Base-by-base conservation (phyloP, 2,888 invertebrate species). In the Tetramorium bicarinatum region DNA sequence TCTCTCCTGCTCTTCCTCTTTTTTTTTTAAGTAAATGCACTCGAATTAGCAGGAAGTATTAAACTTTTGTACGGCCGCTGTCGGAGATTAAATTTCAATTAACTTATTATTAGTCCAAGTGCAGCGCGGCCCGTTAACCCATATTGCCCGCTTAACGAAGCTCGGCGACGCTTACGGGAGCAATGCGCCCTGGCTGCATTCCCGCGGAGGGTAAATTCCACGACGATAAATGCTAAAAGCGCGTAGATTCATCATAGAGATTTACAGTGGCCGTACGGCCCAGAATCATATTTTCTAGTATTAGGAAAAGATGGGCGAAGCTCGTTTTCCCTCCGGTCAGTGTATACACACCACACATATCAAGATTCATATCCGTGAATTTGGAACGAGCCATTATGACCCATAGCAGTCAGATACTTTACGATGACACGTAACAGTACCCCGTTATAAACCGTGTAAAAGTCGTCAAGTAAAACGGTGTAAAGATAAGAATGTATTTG, bases 371-470 rank as follows among this genome's bases (percentile, higher is more conserved):
- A 21, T 54, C 52, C 66, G 76, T 54, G 84, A 80, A 82, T 84
- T 84, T 71, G 62, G 62, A 69, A 74, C 41, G 71, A 81, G 54
- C 44, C 83, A 86, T 87, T 85, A 80, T 83, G 56, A 81, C 52
- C 81, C 66, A 72, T 88, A 85, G 82, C 84, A 61, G 85, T 86
- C 85, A 85, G 83, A 83, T 64, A 82, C 76, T 83, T 85, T 79
- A 74, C 29, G 75, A 54, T 76, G 87, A 87, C 88, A 82, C 75
- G 88, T 85, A 83, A 87, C 85, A 84, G 21, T 83, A 82, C 64
- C 9, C 56, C 11, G 62, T 83, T 66, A 64, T 83, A 56, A 77
- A 72, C 49, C 64, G 3, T 54, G 59, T 76, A 49, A 87, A 87
- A 83, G 34, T 29, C 52, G 82, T 62, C 66, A 56, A 88, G 61